Percentiles rank a stretch among this genome's conserved stretches.
Conservation (phyloP, 2,888 invertebrate species). For the Julus scanicus region DNA sequence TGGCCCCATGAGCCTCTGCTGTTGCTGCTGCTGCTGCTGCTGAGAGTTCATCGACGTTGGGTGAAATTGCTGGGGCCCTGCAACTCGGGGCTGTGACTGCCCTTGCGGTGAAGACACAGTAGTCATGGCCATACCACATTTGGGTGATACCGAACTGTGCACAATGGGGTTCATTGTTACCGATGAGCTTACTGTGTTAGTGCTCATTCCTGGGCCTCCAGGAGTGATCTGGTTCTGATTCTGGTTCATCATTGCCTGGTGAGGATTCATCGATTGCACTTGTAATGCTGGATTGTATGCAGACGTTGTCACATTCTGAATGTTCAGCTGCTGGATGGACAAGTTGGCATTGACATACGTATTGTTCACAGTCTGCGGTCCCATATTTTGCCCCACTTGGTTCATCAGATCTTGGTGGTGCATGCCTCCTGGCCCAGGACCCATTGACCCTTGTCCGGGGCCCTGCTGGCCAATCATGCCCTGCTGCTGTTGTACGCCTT, state of each 20-base stretch:
- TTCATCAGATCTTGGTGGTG: constrained; percentile 58
- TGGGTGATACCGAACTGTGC: constrained; percentile 60
- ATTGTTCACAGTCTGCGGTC: constrained; percentile 68
- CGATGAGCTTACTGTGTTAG: constrained; percentile 60
- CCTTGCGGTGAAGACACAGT: constrained; percentile 56
- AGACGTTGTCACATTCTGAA: constrained; percentile 65
- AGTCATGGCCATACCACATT: constrained; percentile 54
- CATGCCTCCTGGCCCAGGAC: constrained; percentile 52
- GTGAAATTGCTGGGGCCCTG: constrained; percentile 55
- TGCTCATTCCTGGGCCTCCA: constrained; percentile 53
- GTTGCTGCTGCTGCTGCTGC: not conserved
- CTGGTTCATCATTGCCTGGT: constrained; percentile 59
- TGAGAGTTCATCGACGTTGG: constrained; percentile 57
- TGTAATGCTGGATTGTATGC: constrained; percentile 62
- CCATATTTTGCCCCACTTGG: constrained; percentile 61
- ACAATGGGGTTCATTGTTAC: constrained; percentile 60
- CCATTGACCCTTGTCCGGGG: constrained; percentile 44
- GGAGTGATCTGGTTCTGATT: constrained; percentile 52
- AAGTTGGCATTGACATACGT: constrained; percentile 69
- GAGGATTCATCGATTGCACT: constrained; percentile 59
- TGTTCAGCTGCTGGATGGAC: constrained; percentile 69
- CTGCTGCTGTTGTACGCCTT: constrained; percentile 60
- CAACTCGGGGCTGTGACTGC: constrained; percentile 56
- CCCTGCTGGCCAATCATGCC: constrained; percentile 52
- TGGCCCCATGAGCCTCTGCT: constrained; percentile 58